Evolutionary conservation across 2,113 vertebrate species (phyloP).

Genomic region (Leucoraja erinaceus): DNA sequence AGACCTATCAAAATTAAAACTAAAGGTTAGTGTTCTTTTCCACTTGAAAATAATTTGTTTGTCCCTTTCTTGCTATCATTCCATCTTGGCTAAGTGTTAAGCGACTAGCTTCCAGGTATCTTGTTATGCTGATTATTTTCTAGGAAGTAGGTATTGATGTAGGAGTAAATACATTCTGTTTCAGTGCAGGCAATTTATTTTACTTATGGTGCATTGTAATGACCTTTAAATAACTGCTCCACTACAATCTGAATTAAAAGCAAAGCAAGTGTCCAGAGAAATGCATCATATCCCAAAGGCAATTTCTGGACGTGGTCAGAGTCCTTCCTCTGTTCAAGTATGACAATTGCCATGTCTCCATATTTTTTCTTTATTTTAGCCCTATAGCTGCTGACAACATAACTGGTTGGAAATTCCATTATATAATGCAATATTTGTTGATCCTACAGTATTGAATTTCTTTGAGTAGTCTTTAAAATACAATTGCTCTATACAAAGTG

Average conservation of each 20-base stretch:
- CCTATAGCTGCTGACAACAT: not conserved
- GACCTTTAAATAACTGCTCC: not conserved
- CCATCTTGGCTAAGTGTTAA: not conserved
- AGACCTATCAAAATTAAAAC: not conserved
- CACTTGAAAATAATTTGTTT: not conserved
- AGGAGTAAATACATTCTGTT: not conserved
- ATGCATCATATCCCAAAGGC: not conserved
- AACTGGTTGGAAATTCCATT: too few relatives aligned
- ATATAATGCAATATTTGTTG: too few relatives aligned
- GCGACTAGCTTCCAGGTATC: not conserved
- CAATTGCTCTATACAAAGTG: too few relatives aligned
- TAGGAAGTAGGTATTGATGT: not conserved
- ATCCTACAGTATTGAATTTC: too few relatives aligned
- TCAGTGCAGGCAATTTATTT: not conserved
- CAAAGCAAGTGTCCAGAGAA: not conserved
- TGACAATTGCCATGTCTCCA: not conserved
- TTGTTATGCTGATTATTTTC: not conserved
- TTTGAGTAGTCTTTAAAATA: too few relatives aligned
- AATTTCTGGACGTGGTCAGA: not conserved
- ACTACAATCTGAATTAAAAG: not conserved
- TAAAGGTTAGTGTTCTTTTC: conserved; percentile 5
- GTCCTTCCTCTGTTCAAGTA: not conserved
- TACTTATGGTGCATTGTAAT: not conserved
- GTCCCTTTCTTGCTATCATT: not conserved
- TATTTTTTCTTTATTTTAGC: not conserved